phyloP scores from a whole-genome alignment of 2,113 vertebrate species.

The Pantherophis guttatus region DNA sequence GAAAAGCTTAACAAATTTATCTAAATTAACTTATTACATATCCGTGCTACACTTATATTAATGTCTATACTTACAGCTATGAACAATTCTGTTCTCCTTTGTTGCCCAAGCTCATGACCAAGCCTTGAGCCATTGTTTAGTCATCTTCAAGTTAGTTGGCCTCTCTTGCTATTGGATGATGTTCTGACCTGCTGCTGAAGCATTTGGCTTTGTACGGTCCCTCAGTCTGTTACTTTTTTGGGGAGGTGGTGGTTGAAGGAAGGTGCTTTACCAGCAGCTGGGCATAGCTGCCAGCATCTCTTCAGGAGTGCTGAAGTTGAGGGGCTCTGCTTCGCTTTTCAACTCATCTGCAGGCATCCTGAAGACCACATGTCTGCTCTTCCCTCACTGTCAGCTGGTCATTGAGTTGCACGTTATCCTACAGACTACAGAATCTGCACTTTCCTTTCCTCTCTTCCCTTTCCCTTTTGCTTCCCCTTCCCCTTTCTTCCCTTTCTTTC shows the following conservation, averaged over 20 bases:
- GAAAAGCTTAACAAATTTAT: not conserved
- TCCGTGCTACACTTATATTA: not conserved
- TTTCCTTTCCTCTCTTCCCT: not conserved
- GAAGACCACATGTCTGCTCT: not conserved
- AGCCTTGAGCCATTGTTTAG: not conserved
- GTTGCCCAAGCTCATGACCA: not conserved
- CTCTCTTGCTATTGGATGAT: not conserved
- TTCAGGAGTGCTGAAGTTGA: not conserved
- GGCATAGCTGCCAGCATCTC: not conserved
- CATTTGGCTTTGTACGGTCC: not conserved
- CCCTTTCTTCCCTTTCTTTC: not conserved
- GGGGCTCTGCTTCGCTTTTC: not conserved
- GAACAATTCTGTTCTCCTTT: not conserved
- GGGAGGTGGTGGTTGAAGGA: not conserved
- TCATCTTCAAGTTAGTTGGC: not conserved
- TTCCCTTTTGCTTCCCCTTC: not conserved
- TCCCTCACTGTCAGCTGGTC: not conserved
- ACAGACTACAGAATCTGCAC: not conserved
- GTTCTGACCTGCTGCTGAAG: not conserved
- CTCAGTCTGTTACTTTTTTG: not conserved
- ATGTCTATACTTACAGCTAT: no score
- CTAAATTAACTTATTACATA: not conserved
- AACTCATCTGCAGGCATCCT: not conserved
- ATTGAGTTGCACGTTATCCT: not conserved
- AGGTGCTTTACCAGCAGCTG: not conserved